These are phyloP conservation scores for Poecile atricapillus DNA, from an alignment of 2,113 vertebrate genomes.

Conservation along the genomic window DNA sequence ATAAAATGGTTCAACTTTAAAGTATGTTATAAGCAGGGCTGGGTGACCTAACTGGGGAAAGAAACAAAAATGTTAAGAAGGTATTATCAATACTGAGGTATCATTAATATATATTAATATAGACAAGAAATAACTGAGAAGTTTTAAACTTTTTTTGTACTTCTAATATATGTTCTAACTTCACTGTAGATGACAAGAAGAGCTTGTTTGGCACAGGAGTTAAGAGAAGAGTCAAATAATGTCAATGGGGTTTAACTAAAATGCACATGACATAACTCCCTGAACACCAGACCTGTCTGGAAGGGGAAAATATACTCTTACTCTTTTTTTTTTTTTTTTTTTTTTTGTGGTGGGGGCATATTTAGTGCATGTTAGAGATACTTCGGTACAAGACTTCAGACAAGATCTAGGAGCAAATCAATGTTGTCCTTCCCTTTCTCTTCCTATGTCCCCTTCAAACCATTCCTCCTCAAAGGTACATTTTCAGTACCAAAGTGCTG, in stretches of 20 bases:
- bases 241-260: neutral
- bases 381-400: neutral
- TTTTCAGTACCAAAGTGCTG: neutral
- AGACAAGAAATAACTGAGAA: neutral
- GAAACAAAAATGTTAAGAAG: neutral
- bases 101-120: neutral
- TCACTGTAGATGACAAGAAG: neutral
- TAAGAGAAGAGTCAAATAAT: neutral
- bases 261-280: neutral
- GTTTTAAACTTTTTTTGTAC: neutral
- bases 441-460: neutral
- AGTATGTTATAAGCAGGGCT: neutral
- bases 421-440: neutral
- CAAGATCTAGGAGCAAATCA: neutral
- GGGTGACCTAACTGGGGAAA: neutral
- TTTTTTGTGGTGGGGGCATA: too few species aligned
- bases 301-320: neutral
- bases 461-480: neutral
- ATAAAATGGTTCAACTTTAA: neutral
- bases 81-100: neutral
- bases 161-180: neutral
- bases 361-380: neutral
- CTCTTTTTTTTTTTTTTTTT: neutral
- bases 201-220: neutral
- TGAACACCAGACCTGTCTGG: neutral